A percentile compares a stretch with the other conserved stretches of the same genome.
Conservation (phyloP, 2,113 vertebrate genomes). For the Xenus cinereus region DNA sequence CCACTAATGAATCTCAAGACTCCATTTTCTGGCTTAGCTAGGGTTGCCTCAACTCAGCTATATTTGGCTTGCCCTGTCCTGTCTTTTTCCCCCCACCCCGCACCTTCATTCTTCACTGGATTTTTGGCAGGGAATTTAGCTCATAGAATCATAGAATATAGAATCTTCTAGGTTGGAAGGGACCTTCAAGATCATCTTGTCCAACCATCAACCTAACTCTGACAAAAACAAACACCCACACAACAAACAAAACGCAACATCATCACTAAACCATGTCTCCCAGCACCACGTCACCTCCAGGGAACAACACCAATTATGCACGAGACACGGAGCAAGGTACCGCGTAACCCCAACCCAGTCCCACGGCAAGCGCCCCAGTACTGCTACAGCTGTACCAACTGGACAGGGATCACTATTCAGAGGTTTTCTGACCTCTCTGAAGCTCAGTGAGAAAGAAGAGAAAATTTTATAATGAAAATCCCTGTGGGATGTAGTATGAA, state of each 20-base stretch:
- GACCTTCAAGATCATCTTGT: no score
- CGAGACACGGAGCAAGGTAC: rapidly evolving
- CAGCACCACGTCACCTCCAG: no score
- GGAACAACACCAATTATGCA: background rate
- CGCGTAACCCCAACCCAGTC: background rate
- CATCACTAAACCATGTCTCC: no score
- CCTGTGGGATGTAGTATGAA: background rate
- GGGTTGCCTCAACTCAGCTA: background rate
- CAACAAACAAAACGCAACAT: no score
- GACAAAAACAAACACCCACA: no score
- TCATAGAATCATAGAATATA: no score
- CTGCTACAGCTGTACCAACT: background rate
- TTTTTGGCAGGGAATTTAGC: background rate
- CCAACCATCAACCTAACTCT: no score
- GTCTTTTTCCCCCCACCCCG: background rate
- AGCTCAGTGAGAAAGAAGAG: background rate
- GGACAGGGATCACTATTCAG: background rate
- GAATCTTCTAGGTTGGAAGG: no score
- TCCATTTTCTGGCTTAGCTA: background rate
- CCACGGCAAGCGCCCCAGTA: background rate
- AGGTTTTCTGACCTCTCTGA: background rate
- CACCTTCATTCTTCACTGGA: background rate
- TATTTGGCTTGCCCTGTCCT: background rate
- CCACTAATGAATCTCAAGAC: background rate
- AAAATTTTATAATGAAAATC: background rate